Percentiles rank a stretch among this genome's conserved stretches.
phyloP scores from a whole-genome alignment of 2,797 vertebrate genomes.

The Chaetodon trifasciatus region DNA sequence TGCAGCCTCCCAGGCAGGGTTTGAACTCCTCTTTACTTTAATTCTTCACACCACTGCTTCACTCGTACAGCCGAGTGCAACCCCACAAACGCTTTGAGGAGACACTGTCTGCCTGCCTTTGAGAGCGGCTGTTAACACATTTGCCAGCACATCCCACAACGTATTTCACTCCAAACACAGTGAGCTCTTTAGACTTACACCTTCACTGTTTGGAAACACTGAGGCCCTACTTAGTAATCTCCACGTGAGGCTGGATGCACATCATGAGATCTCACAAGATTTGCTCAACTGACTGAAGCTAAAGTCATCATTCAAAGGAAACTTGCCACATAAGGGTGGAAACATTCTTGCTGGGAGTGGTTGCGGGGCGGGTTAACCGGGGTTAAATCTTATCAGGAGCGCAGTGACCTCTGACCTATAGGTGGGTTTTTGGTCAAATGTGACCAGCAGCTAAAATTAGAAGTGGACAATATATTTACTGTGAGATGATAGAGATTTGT shows the following conservation, averaged over 20 bases:
- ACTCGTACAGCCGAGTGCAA: neutral
- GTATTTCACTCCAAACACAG: neutral
- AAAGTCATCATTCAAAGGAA: conserved; percentile 39
- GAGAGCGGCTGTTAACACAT: neutral
- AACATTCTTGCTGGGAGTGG: conserved; percentile 15
- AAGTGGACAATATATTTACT: neutral
- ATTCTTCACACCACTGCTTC: neutral
- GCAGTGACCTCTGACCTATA: conserved; percentile 16
- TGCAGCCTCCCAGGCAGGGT: too few species aligned
- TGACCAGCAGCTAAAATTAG: conserved; percentile 17
- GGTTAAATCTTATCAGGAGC: conserved; percentile 28
- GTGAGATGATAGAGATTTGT: neutral
- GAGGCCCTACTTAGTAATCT: conserved; percentile 19
- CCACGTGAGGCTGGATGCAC: conserved; percentile 29
- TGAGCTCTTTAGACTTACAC: conserved; percentile 14
- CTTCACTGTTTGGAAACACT: conserved; percentile 45
- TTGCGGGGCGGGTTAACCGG: conserved; percentile 5
- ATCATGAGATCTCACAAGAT: conserved; percentile 40
- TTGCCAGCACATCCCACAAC: neutral
- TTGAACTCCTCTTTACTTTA: neutral
- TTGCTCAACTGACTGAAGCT: conserved; percentile 41
- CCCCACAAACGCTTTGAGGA: neutral
- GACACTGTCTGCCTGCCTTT: neutral
- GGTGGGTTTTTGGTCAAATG: neutral
- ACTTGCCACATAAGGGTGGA: conserved; percentile 48